phyloP scores from a whole-genome alignment of 2,113 vertebrate genomes.

The Peromyscus californicus region DNA sequence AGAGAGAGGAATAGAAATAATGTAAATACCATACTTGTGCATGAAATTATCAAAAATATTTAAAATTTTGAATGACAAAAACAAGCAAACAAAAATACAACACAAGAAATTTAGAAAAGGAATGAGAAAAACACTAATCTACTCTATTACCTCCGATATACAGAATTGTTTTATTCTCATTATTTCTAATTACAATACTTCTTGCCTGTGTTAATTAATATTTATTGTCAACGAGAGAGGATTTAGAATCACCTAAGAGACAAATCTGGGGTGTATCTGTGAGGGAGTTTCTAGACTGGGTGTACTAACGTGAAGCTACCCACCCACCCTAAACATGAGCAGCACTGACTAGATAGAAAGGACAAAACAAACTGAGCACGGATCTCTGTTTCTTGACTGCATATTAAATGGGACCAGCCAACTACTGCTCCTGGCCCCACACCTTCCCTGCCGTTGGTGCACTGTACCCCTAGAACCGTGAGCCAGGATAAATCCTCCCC shows the following conservation, averaged over 20 bases:
- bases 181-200: background rate
- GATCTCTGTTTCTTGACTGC: background rate
- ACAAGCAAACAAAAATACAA: background rate
- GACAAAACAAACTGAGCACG: too few species aligned
- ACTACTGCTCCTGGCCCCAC: too few species aligned
- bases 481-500: background rate
- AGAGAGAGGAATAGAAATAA: background rate
- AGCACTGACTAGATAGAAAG: too few species aligned
- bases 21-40: background rate
- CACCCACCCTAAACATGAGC: background rate
- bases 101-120: background rate
- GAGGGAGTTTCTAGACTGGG: background rate
- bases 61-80: background rate
- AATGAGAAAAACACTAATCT: background rate
- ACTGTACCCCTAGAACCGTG: background rate
- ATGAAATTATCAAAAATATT: background rate
- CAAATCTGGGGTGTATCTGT: too few species aligned
- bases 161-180: background rate
- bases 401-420: too few species aligned
- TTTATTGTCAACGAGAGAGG: background rate
- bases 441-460: too few species aligned
- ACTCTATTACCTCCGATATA: background rate
- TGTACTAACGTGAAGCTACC: background rate
- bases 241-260: background rate
- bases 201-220: background rate